Evolutionary conservation across 2,888 invertebrate species (phyloP).

Genomic region (Hedychridium roseum): DNA sequence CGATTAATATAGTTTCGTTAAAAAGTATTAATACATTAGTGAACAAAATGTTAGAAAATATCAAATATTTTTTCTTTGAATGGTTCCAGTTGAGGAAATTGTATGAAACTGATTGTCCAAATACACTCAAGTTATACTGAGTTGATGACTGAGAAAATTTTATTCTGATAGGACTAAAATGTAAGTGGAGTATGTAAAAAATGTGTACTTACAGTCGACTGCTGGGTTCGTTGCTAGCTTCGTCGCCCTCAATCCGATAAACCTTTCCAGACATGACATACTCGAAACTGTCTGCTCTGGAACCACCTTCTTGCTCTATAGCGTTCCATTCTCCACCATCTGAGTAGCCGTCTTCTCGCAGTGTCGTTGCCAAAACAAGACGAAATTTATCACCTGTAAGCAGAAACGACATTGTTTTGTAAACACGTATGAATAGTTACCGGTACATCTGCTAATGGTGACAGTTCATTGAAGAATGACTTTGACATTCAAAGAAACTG

Average conservation of each 20-base stretch:
- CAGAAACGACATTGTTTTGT: constrained; percentile 12
- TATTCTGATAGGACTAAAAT: not conserved
- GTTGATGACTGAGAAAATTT: not conserved
- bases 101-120: too few species aligned
- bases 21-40: too few species aligned
- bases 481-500: too few species aligned
- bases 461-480: too few species aligned
- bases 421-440: too few species aligned
- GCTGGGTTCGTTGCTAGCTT: constrained; percentile 84
- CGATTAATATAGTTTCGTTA: too few species aligned
- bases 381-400: constrained; percentile 70
- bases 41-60: too few species aligned
- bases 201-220: constrained; percentile 73
- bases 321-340: constrained; percentile 94
- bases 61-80: too few species aligned
- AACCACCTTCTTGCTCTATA: constrained; percentile 80
- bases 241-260: constrained; percentile 97
- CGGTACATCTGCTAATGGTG: too few species aligned
- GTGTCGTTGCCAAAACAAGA: constrained; percentile 91
- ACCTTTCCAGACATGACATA: constrained; percentile 99
- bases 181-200: not conserved
- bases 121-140: too few species aligned
- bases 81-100: too few species aligned
- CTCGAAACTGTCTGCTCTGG: constrained; percentile 96
- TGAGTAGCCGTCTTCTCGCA: constrained; percentile 95